These are phyloP conservation scores for Tortricodes alternella DNA, from an alignment of 2,888 invertebrate species.

Conservation along the genomic window DNA sequence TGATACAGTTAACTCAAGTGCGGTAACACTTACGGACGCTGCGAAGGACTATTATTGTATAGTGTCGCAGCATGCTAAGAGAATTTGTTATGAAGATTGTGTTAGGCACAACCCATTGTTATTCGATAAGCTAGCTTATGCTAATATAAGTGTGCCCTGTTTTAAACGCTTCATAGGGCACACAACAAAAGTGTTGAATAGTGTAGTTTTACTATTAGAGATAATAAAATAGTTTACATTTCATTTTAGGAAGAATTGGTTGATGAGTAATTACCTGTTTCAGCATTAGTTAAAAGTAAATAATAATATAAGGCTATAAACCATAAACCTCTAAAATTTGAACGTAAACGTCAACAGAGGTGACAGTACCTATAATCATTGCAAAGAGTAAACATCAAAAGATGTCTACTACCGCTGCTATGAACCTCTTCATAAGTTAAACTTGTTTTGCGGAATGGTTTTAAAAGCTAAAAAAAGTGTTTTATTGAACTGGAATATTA, in stretches of 20 bases:
- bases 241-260: too few species aligned
- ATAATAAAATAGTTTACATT: too few species aligned
- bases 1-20: conserved; percentile 17
- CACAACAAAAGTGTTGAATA: background rate
- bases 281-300: background rate
- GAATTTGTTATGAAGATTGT: conserved; percentile 11
- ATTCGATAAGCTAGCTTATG: conserved; percentile 4
- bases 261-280: background rate
- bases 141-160: conserved; percentile 5
- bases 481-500: background rate
- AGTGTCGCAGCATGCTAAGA: background rate
- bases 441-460: too few species aligned
- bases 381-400: too few species aligned
- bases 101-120: background rate
- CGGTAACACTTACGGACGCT: conserved; percentile 8
- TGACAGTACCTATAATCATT: too few species aligned
- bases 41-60: background rate
- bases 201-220: background rate
- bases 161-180: conserved; percentile 15
- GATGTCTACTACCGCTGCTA: too few species aligned
- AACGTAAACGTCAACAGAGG: background rate
- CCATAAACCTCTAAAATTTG: background rate
- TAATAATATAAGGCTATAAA: background rate
- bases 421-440: too few species aligned
- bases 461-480: background rate